Evolutionary conservation across 1,140 invertebrate genomes (phyloP).

Genomic region (Zaprionus kolodkinae): DNA sequence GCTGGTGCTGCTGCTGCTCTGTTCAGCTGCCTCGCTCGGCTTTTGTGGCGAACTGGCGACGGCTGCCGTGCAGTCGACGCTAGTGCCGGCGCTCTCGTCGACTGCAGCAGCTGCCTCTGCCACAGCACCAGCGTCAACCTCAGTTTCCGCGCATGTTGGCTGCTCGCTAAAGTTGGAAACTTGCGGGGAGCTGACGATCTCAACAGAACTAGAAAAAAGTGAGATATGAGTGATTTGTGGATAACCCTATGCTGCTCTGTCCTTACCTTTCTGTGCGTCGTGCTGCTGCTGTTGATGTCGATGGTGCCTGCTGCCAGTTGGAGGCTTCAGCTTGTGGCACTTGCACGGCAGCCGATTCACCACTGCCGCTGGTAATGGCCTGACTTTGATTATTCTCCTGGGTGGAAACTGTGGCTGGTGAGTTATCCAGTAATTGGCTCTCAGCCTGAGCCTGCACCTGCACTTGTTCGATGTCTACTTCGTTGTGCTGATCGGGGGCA

Average conservation of each 20-base stretch:
- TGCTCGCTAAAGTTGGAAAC: slow-evolving; percentile 76
- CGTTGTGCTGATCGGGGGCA: slow-evolving; percentile 84
- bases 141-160: slow-evolving; percentile 87
- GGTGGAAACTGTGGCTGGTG: slow-evolving; percentile 79
- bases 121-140: slow-evolving; percentile 51
- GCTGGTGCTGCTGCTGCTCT: slow-evolving; percentile 40
- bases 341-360: slow-evolving; percentile 54
- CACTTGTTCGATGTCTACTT: slow-evolving; percentile 88
- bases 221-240: neutral
- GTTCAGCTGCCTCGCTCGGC: slow-evolving; percentile 50
- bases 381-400: slow-evolving; percentile 85
- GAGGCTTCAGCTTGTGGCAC: slow-evolving; percentile 40
- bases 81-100: slow-evolving; percentile 59
- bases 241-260: neutral
- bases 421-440: slow-evolving; percentile 58
- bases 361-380: slow-evolving; percentile 86
- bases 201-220: slow-evolving; percentile 88
- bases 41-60: slow-evolving; percentile 61
- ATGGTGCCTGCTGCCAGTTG: slow-evolving; percentile 72
- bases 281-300: slow-evolving; percentile 86
- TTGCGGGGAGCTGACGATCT: slow-evolving; percentile 95
- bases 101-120: slow-evolving; percentile 39
- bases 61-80: slow-evolving; percentile 40
- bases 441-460: slow-evolving; percentile 81
- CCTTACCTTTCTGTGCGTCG: slow-evolving; percentile 90